These are phyloP conservation scores for Hymenochirus boettgeri DNA, from an alignment of 2,113 vertebrate genomes.

Conservation along the genomic window DNA sequence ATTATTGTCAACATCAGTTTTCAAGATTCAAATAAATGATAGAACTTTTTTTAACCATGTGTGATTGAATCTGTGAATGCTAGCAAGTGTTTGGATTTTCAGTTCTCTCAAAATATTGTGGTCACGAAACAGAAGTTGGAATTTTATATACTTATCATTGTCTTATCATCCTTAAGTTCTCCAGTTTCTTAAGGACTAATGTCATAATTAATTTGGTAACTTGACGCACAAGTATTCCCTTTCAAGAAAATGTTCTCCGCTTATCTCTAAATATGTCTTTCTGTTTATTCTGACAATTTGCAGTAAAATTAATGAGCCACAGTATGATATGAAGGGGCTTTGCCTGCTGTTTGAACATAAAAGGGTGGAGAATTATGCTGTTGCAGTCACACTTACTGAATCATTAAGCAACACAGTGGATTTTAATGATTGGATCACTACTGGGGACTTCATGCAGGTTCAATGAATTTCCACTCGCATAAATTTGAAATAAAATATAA, in stretches of 20 bases:
- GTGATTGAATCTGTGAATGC: no score
- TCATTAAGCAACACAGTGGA: conserved; percentile 79
- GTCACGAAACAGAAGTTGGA: no score
- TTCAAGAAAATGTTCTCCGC: conserved; percentile 78
- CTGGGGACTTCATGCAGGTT: conserved; percentile 73
- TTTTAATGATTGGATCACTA: conserved; percentile 79
- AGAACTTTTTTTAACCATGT: no score
- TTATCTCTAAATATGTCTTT: conserved; percentile 75
- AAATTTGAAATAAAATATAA: conserved; percentile 81
- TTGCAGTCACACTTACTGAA: conserved; percentile 73
- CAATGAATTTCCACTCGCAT: conserved; percentile 77
- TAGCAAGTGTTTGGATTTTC: no score
- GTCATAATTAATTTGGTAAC: no score
- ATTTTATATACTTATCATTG: no score
- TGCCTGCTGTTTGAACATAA: conserved; percentile 75
- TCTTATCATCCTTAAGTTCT: no score
- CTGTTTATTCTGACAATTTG: conserved; percentile 81
- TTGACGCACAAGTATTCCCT: conserved; percentile 79
- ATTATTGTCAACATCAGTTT: no score
- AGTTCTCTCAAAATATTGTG: no score
- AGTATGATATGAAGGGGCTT: conserved; percentile 77
- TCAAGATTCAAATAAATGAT: no score
- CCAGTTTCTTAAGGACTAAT: no score
- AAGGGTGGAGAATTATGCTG: conserved; percentile 73
- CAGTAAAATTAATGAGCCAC: conserved; percentile 84